Evolutionary conservation across 1,140 invertebrate species (phyloP).

Genomic region (Holcopasites calliopsidis): DNA sequence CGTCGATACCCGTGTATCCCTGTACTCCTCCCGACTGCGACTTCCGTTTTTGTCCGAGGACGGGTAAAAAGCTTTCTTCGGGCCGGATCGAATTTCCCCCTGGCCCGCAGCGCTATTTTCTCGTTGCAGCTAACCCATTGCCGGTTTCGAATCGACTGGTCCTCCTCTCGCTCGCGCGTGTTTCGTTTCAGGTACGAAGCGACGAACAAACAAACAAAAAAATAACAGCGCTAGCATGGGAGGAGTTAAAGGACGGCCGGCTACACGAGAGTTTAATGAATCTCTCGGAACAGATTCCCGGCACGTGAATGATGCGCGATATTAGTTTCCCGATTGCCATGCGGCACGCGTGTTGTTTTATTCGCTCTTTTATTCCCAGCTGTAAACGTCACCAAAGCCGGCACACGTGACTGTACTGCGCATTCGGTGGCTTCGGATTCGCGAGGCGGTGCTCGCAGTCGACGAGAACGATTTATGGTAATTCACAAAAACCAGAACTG

Average conservation of each 20-base stretch:
- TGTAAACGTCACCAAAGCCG: conserved; percentile 7
- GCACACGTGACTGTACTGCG: not conserved
- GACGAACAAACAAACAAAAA: no score
- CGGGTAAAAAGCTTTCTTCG: not conserved
- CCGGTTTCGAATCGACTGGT: not conserved
- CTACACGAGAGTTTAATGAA: conserved; percentile 16
- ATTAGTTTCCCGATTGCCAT: conserved; percentile 15
- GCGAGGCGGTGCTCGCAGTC: no score
- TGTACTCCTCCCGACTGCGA: not conserved
- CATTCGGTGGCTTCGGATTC: not conserved
- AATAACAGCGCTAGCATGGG: not conserved
- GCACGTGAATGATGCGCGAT: conserved; percentile 17
- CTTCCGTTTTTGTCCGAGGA: not conserved
- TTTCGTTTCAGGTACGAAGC: no score
- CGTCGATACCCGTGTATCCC: conserved; percentile 10
- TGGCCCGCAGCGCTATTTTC: not conserved
- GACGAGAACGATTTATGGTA: no score
- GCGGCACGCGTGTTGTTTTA: not conserved
- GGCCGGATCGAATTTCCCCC: conserved; percentile 1
- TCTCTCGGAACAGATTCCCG: conserved; percentile 3
- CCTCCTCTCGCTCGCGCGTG: not conserved
- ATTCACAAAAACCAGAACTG: no score
- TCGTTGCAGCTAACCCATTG: not conserved
- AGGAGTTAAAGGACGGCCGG: no score
- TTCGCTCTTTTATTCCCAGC: conserved; percentile 9